Evolutionary conservation across 2,113 vertebrate genomes (phyloP).

Genomic region (Onychostruthus taczanowskii): DNA sequence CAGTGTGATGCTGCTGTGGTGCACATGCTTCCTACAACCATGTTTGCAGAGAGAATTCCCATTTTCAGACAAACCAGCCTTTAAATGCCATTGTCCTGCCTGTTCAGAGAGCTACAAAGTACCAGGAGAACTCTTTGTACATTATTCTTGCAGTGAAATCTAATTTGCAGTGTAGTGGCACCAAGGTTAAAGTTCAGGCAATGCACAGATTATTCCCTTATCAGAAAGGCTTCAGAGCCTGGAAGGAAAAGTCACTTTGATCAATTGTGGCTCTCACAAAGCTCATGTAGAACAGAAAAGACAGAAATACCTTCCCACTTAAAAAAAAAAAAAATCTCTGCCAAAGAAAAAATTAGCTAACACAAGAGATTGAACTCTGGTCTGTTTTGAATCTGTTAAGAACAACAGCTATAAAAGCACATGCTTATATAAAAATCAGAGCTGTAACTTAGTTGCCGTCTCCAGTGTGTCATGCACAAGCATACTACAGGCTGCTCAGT

Average conservation of each 20-base stretch:
- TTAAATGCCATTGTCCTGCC: not conserved
- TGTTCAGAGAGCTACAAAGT: not conserved
- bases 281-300: not conserved
- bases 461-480: not conserved
- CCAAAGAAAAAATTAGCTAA: not conserved
- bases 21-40: fast-evolving
- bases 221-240: not conserved
- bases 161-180: constrained; percentile 2
- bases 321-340: not conserved
- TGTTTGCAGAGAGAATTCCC: not conserved
- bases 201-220: not conserved
- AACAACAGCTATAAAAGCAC: not conserved
- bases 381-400: not conserved
- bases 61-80: not conserved
- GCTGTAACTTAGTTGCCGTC: not conserved
- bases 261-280: not conserved
- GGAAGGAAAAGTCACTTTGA: constrained; percentile 23
- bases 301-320: not conserved
- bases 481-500: not conserved
- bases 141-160: not conserved
- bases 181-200: constrained; percentile 9
- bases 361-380: not conserved
- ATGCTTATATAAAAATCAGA: not conserved
- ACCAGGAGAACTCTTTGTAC: not conserved
- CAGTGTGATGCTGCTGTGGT: not conserved